A percentile compares a stretch with the other conserved stretches of the same genome.
phyloP scores from a whole-genome alignment of 1,140 invertebrate species.

The Tetragonula clypearis region DNA sequence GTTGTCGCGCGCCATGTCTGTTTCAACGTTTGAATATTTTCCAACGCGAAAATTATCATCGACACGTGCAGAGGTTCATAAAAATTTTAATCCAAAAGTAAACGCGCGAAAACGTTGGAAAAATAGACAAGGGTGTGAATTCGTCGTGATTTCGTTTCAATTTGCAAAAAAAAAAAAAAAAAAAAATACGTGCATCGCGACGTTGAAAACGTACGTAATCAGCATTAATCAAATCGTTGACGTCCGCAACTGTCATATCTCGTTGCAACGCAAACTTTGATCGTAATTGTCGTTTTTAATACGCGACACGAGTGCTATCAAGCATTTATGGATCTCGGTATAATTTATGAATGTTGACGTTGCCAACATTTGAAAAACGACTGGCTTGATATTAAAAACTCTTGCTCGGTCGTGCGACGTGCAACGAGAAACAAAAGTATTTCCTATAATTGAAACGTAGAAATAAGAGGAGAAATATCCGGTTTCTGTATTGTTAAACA shows the following conservation, averaged over 20 bases:
- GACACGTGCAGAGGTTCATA: background rate
- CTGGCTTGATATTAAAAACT: slow-evolving; percentile 1
- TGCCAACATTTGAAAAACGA: slow-evolving; percentile 5
- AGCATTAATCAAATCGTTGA: slow-evolving; percentile 11
- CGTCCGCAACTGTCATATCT: background rate
- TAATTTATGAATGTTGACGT: slow-evolving; percentile 3
- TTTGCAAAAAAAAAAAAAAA: background rate
- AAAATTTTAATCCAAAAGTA: background rate
- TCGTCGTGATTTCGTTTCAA: background rate
- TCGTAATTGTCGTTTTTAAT: slow-evolving; percentile 9
- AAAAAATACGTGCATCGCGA: background rate
- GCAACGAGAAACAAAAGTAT: no score
- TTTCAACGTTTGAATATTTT: background rate
- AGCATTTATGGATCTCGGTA: background rate
- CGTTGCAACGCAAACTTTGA: background rate
- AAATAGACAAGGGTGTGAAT: background rate
- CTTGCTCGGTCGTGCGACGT: background rate
- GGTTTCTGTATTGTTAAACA: no score
- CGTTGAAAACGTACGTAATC: background rate
- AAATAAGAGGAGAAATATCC: no score
- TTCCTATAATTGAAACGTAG: no score
- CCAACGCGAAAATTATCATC: background rate
- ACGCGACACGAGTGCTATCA: background rate
- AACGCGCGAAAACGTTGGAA: background rate
- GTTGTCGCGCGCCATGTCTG: background rate